Evolutionary conservation across 2,113 vertebrate genomes (phyloP).

Genomic region (Motacilla alba): DNA sequence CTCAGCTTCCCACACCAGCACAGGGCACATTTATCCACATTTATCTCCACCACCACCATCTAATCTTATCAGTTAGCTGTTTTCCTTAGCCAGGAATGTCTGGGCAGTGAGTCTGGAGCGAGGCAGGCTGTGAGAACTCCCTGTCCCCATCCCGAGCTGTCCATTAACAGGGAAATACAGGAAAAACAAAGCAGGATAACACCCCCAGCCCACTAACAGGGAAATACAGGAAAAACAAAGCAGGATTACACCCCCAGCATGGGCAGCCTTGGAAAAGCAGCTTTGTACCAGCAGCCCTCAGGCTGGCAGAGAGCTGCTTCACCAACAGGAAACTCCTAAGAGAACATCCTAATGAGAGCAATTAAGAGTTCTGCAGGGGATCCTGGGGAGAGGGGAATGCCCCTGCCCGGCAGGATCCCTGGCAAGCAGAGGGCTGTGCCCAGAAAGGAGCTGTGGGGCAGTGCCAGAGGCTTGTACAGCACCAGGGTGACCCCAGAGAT

Average conservation of each 20-base stretch:
- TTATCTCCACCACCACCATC: background rate
- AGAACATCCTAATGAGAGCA: slow-evolving; percentile 42
- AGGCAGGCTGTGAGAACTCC: background rate
- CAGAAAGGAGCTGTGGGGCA: background rate
- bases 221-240: background rate
- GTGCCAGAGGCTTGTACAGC: background rate
- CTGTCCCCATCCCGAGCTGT: background rate
- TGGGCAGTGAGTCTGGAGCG: background rate
- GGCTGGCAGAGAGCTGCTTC: background rate
- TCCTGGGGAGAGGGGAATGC: background rate
- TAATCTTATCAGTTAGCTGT: background rate
- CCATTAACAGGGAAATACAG: background rate
- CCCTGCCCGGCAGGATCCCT: background rate
- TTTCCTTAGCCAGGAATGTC: background rate
- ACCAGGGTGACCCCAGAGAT: background rate
- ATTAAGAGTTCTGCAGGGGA: slow-evolving; percentile 7
- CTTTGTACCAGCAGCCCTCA: background rate
- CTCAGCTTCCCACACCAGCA: background rate
- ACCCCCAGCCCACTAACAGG: background rate
- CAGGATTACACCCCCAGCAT: background rate
- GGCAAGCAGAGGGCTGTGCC: background rate
- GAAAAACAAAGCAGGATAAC: background rate
- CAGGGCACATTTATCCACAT: background rate
- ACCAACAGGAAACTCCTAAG: background rate
- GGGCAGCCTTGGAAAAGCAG: background rate